phyloP scores from a whole-genome alignment of 2,797 vertebrate species.

The Cercopithecus diana region DNA sequence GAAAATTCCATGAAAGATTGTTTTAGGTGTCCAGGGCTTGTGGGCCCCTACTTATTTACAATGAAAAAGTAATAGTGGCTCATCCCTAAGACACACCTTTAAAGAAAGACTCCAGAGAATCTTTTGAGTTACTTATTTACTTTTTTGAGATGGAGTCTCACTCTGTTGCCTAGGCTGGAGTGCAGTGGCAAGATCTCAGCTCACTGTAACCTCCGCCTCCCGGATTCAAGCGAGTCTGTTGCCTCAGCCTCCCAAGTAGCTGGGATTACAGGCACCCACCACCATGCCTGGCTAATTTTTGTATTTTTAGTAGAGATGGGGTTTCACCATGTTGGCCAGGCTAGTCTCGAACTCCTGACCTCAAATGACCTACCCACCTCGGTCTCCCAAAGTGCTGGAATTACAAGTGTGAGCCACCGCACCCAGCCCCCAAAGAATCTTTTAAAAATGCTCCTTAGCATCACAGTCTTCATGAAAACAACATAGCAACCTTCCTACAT shows the following conservation, averaged over 20 bases:
- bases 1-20: background rate
- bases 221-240: too few species aligned
- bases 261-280: background rate
- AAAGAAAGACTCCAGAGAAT: constrained; percentile 37
- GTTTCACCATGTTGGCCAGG: background rate
- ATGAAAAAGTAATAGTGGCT: background rate
- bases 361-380: background rate
- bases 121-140: background rate
- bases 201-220: background rate
- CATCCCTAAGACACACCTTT: constrained; percentile 13
- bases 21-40: background rate
- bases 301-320: background rate
- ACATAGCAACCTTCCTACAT: background rate
- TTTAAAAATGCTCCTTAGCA: background rate
- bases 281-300: background rate
- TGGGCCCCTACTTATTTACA: background rate
- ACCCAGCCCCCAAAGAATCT: background rate
- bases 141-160: background rate
- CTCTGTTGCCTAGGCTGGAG: background rate
- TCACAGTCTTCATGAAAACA: constrained; percentile 21
- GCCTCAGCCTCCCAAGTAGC: background rate
- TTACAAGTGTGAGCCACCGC: background rate
- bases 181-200: background rate
- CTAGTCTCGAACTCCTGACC: background rate
- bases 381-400: background rate